These are phyloP conservation scores for Phallusia fumigata DNA, from an alignment of 23 tunicate species.

Conservation along the genomic window DNA sequence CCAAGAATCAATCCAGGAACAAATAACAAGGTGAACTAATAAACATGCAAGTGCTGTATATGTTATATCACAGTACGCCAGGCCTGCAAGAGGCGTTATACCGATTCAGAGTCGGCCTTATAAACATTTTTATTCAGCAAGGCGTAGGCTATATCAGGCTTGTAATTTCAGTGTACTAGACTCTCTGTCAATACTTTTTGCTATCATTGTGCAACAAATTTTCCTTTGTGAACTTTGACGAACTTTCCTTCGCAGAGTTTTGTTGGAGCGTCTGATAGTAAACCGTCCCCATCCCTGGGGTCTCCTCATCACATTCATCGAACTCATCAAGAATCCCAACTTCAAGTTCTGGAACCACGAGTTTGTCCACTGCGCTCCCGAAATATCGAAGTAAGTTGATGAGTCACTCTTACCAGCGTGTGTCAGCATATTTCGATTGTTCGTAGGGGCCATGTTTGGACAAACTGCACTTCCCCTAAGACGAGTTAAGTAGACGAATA, in stretches of 20 bases:
- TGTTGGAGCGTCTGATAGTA: conserved; percentile 94
- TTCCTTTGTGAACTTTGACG: conserved; percentile 22
- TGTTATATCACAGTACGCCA: no score
- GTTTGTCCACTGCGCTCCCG: conserved; percentile 86
- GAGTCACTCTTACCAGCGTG: neutral
- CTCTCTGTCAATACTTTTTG: no score
- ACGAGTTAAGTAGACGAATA: no score
- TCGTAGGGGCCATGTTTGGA: neutral
- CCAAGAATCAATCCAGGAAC: conserved; percentile 88
- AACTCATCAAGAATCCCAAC: conserved; percentile 89
- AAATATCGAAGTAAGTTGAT: conserved; percentile 77
- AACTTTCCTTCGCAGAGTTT: conserved; percentile 55
- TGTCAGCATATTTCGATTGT: neutral
- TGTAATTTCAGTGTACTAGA: conserved; percentile 88
- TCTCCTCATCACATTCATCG: conserved; percentile 94
- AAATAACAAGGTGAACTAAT: conserved; percentile 69
- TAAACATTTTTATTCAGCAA: no score
- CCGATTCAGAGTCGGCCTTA: no score
- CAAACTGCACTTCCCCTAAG: no score
- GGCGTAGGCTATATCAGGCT: no score
- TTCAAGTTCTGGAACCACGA: conserved; percentile 99
- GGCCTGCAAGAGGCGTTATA: no score
- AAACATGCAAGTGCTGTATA: no score
- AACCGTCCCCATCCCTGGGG: conserved; percentile 99
- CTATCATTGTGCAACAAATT: no score